Base-by-base conservation (phyloP, 1,140 invertebrate species). In the Nymphalis io region DNA sequence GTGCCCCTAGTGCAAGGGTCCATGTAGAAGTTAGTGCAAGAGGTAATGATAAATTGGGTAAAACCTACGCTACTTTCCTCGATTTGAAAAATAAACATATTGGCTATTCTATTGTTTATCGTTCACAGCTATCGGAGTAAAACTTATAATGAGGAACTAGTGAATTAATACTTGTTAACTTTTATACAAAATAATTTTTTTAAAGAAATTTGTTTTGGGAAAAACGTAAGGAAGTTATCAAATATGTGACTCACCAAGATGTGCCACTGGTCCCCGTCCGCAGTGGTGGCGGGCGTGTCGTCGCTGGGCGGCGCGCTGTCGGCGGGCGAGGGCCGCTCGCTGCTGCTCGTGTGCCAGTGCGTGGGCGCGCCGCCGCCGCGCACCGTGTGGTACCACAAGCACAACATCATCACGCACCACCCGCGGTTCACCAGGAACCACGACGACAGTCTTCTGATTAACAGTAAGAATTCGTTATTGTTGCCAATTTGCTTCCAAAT, bases 341-440 rank as follows among this genome's bases (percentile, higher is more conserved):
- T 90, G 3, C 91, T 92, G 2, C 83, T 95, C 15, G 92, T 93
- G 2, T 95, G 94, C 79, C 79, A 94, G 23, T 93, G 94, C 68
- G 92, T 94, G 70, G 93, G 94, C 12, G 92, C 93, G 70, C 94
- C 94, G 40, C 93, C 94, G 1, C 94, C 94, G 0, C 88, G 93
- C 55, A 94, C 94, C 12, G 92, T 93, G 16, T 95, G 94, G 94
- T 94, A 93, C 4, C 93, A 94, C 75, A 92, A 93, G 72, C 94
- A 93, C 72, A 92, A 89, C 61, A 94, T 94, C 73, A 93, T 95
- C 75, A 94, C 93, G 3, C 94, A 94, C 65, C 93, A 94, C 66
- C 93, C 93, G 1, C 90, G 94, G 70, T 94, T 94, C 72, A 94
- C 94, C 21, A 92, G 94, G 53, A 94, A 94, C 12, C 77, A 88